phyloP scores from a whole-genome alignment of 2,888 invertebrate genomes.

The Tachystola acroxantha region DNA sequence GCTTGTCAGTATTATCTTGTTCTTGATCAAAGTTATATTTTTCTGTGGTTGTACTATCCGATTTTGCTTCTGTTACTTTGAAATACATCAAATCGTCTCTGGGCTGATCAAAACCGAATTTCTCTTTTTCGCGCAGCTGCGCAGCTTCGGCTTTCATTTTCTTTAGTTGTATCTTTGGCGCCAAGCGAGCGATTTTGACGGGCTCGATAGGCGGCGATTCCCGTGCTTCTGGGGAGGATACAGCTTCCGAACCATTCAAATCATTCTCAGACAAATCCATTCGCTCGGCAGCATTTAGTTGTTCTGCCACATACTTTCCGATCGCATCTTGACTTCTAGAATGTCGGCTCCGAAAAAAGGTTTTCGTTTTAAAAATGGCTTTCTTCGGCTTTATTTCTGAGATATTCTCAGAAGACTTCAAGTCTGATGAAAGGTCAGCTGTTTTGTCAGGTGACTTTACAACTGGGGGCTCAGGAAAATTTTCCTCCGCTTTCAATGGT shows the following conservation, averaged over 20 bases:
- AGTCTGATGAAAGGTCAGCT: slow-evolving; percentile 29
- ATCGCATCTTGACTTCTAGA: slow-evolving; percentile 75
- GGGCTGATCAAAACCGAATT: slow-evolving; percentile 16
- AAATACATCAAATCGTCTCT: slow-evolving; percentile 17
- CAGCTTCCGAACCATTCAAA: slow-evolving; percentile 56
- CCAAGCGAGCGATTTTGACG: slow-evolving; percentile 74
- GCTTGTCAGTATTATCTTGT: slow-evolving; percentile 12
- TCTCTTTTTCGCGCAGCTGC: slow-evolving; percentile 50
- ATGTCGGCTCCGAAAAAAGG: slow-evolving; percentile 75
- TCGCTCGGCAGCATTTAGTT: slow-evolving; percentile 64
- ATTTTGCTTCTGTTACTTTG: slow-evolving; percentile 12
- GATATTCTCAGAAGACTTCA: slow-evolving; percentile 31
- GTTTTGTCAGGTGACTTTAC: slow-evolving; percentile 70
- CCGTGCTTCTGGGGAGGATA: slow-evolving; percentile 56
- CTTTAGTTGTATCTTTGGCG: slow-evolving; percentile 72
- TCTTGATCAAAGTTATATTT: slow-evolving; percentile 14
- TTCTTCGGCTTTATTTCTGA: slow-evolving; percentile 41
- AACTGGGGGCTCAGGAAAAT: slow-evolving; percentile 75
- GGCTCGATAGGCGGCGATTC: slow-evolving; percentile 68
- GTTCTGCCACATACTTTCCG: slow-evolving; percentile 73
- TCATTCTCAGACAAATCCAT: slow-evolving; percentile 61
- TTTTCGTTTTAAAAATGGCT: slow-evolving; percentile 75
- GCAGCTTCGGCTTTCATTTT: slow-evolving; percentile 72
- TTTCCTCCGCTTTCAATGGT: slow-evolving; percentile 72
- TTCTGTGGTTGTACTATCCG: slow-evolving; percentile 13